A percentile compares a stretch with the other conserved stretches of the same genome.
Evolutionary conservation across 2,113 vertebrate species (phyloP).

Genomic region (Morphnarchus princeps): DNA sequence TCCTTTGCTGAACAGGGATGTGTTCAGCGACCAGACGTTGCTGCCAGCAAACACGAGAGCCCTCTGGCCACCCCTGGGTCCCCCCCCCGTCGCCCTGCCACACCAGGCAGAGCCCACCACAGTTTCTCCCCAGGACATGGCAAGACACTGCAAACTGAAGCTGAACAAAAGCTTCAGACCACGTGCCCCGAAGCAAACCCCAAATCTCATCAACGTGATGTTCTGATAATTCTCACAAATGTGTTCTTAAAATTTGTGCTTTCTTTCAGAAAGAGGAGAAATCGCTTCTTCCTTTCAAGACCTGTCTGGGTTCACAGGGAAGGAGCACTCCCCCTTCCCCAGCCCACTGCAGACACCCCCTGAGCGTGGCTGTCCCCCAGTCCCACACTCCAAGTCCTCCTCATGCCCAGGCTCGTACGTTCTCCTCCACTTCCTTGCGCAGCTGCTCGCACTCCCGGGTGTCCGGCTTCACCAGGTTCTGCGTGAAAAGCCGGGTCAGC

Average conservation of each 20-base stretch:
- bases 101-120: neutral
- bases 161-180: neutral
- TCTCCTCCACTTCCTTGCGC: conserved; percentile 88
- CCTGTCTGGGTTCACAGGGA: neutral
- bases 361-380: neutral
- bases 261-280: neutral
- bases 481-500: conserved; percentile 82
- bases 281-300: neutral
- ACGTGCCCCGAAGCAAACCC: neutral
- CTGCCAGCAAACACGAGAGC: neutral
- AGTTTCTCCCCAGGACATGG: neutral
- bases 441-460: conserved; percentile 82
- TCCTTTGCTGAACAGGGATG: neutral
- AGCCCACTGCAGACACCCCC: accelerated
- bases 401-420: conserved; percentile 68
- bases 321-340: neutral
- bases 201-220: accelerated
- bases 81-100: neutral
- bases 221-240: neutral
- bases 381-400: neutral
- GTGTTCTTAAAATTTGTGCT: neutral
- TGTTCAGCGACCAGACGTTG: neutral
- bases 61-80: neutral
- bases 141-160: neutral
- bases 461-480: conserved; percentile 80